These are phyloP conservation scores for Brachyhypopomus occidentalis DNA, from an alignment of 2,113 vertebrate species.

Conservation along the genomic window DNA sequence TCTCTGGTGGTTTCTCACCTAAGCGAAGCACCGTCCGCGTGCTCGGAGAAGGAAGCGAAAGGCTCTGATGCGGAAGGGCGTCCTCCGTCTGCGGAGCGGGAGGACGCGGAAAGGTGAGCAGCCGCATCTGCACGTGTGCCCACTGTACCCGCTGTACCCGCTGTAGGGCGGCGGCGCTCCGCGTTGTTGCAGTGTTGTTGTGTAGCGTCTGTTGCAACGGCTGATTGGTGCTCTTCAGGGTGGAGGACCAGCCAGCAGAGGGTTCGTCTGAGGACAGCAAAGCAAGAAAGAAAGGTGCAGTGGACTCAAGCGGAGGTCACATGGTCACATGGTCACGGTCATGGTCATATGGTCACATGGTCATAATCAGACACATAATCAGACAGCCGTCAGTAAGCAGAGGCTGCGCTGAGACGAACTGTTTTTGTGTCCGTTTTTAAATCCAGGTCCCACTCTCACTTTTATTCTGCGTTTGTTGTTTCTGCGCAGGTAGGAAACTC, in stretches of 20 bases:
- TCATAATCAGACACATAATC: too few relatives aligned
- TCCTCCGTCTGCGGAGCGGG: constrained; percentile 48
- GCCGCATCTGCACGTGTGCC: constrained; percentile 13
- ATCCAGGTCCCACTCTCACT: background rate
- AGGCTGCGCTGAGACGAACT: background rate
- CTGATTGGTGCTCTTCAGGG: constrained; percentile 49
- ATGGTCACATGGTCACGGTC: too few relatives aligned
- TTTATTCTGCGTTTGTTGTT: constrained; percentile 19
- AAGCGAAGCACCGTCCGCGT: constrained; percentile 57
- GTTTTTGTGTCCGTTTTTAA: background rate
- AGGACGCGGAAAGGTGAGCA: constrained; percentile 64
- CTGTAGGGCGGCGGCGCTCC: background rate
- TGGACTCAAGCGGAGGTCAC: too few relatives aligned
- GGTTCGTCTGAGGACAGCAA: constrained; percentile 38
- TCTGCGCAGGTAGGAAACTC: constrained; percentile 62
- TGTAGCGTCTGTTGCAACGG: constrained; percentile 11
- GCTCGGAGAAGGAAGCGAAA: constrained; percentile 54
- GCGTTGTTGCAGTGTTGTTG: constrained; percentile 1
- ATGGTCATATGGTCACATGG: too few relatives aligned
- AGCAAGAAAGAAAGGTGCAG: constrained; percentile 68
- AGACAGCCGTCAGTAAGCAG: background rate
- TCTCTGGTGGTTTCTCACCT: constrained; percentile 73
- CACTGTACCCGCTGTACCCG: background rate
- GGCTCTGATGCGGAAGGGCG: constrained; percentile 34
- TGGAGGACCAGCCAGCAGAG: constrained; percentile 44